A percentile compares a stretch with the other conserved stretches of the same genome.
phyloP scores from a whole-genome alignment of 2,888 invertebrate species.

The Vanessa cardui region DNA sequence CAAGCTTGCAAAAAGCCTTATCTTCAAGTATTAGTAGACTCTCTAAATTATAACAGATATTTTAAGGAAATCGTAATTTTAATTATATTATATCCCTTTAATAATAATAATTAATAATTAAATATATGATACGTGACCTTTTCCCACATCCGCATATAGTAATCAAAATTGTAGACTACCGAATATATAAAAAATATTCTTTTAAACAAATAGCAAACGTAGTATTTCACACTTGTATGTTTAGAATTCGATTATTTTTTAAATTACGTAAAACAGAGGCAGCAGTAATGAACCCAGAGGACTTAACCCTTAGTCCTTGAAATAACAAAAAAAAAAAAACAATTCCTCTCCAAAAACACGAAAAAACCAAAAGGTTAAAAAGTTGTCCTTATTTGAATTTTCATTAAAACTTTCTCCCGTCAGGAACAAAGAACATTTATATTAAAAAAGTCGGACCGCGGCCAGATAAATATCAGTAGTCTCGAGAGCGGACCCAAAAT shows the following conservation, averaged over 20 bases:
- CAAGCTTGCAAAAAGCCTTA: too few relatives aligned
- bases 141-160: too few relatives aligned
- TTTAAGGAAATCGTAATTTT: too few relatives aligned
- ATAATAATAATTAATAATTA: too few relatives aligned
- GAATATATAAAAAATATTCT: too few relatives aligned
- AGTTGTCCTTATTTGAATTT: conserved; percentile 80
- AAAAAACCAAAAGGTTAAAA: conserved; percentile 73
- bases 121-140: too few relatives aligned
- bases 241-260: conserved; percentile 3
- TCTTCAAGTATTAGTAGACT: too few relatives aligned
- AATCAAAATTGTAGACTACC: too few relatives aligned
- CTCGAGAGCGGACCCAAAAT: conserved; percentile 78
- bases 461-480: conserved; percentile 83
- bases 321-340: conserved; percentile 66
- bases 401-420: conserved; percentile 79
- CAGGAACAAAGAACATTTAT: conserved; percentile 83
- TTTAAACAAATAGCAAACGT: neutral
- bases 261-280: conserved; percentile 30
- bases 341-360: conserved; percentile 61
- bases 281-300: conserved; percentile 34
- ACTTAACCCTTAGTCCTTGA: conserved; percentile 54
- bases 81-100: too few relatives aligned
- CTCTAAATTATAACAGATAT: too few relatives aligned
- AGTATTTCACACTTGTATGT: neutral
- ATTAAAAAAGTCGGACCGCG: conserved; percentile 81